Base-by-base conservation (phyloP, 1,140 invertebrate species). In the Macrobrachium nipponense region DNA sequence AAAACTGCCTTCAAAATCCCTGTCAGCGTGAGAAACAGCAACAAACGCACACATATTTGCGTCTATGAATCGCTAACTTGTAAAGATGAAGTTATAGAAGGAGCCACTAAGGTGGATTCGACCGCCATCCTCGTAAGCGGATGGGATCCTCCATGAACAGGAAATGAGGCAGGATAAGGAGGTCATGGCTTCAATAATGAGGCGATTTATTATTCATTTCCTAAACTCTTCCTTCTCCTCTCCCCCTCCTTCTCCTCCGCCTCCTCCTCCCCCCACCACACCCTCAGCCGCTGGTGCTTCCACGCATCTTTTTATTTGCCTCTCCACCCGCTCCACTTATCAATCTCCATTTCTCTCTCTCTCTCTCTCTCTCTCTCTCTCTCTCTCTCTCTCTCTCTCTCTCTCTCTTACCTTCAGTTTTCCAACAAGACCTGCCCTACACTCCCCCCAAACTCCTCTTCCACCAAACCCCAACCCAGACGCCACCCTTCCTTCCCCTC, bases 121-220 rank as follows among this genome's bases (percentile, higher is more conserved):
- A n/a, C n/a, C n/a, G 12, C 51, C 51, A 51, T 51, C 51, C 12
- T 51, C 51, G 12, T 51, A 51, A 8, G 12, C 51, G 51, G 51
- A 51, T 51, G 12, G 51, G 12, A 0, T 51, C 51, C 51, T 8
- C 51, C 51, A 51, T 51, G 51, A 8, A 36, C 20, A 73, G 70
- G 70, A n/a, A 51, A 27, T 73, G 8, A 23, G 51, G 36, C 70
- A 23, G 23, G 70, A 36, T 73, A 36, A 73, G 51, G 14, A 17
- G 70, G 17, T 18, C 51, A 44, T 44, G n/a, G 23, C 20, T 44
- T 73, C 51, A 51, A 51, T 51, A 51, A 51, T 51, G 51, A 51
- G 51, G 51, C 12, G 51, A 73, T 73, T 73, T 73, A 44, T 20
- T 76, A 44, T 58, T 68, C 61, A 68, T 64, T 68, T 36, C 77